phyloP scores from a whole-genome alignment of 2,113 vertebrate species.

The Burhinus bistriatus region DNA sequence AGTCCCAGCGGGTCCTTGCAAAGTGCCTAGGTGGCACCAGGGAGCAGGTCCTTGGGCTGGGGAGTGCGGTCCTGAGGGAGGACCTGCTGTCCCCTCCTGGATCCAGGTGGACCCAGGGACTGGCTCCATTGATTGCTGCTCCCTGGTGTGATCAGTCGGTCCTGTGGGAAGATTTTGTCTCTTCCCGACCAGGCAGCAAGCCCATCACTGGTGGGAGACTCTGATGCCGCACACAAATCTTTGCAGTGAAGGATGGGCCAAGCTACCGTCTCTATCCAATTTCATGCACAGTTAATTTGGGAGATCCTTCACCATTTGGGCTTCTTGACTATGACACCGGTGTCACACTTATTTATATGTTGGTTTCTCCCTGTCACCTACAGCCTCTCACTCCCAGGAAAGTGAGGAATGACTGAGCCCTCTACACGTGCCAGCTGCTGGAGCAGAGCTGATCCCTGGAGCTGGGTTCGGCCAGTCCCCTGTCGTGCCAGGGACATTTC shows the following conservation, averaged over 20 bases:
- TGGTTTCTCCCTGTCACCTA: neutral
- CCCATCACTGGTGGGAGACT: neutral
- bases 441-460: neutral
- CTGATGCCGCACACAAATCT: neutral
- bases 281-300: neutral
- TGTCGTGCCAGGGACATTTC: neutral
- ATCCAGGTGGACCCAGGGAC: neutral
- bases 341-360: neutral
- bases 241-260: neutral
- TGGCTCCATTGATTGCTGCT: neutral
- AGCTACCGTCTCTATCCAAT: neutral
- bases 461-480: neutral
- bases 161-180: neutral
- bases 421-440: accelerated
- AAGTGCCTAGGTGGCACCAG: neutral
- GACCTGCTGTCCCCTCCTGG: neutral
- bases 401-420: accelerated
- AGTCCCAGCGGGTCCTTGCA: neutral
- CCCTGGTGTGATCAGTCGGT: accelerated
- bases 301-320: neutral
- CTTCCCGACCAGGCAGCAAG: neutral
- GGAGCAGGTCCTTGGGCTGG: neutral
- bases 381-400: neutral
- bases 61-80: neutral
- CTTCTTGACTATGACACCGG: accelerated